These are phyloP conservation scores for Huso huso DNA, from an alignment of 2,797 vertebrate genomes.

Conservation along the genomic window DNA sequence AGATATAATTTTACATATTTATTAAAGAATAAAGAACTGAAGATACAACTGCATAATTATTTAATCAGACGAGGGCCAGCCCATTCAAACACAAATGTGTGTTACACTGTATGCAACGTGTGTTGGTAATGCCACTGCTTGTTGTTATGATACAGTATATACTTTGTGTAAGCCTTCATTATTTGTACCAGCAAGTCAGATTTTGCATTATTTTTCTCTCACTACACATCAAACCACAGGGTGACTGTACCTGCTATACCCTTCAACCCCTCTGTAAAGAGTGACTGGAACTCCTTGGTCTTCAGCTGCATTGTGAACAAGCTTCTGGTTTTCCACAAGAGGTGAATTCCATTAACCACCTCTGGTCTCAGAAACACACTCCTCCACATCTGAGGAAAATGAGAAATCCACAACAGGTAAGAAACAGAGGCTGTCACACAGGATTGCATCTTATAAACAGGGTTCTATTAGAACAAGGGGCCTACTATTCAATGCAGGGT, in stretches of 20 bases:
- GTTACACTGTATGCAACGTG: background rate
- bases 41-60: no score
- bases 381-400: slow-evolving; percentile 53
- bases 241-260: slow-evolving; percentile 70
- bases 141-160: no score
- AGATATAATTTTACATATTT: background rate
- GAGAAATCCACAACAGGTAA: background rate
- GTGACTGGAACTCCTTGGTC: slow-evolving; percentile 72
- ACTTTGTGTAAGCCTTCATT: no score
- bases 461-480: no score
- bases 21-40: no score
- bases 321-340: slow-evolving; percentile 38
- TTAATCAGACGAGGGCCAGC: no score
- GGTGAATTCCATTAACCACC: slow-evolving; percentile 25
- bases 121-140: background rate
- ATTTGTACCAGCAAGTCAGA: no score
- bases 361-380: slow-evolving; percentile 31
- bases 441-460: no score
- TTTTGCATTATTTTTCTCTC: no score
- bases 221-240: background rate
- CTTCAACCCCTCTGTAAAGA: slow-evolving; percentile 81
- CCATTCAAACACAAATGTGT: no score
- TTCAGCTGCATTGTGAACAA: slow-evolving; percentile 75
- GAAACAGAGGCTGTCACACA: no score
- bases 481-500: no score